Evolutionary conservation across 1,140 invertebrate species (phyloP).

Genomic region (Drosophila fuyamai): DNA sequence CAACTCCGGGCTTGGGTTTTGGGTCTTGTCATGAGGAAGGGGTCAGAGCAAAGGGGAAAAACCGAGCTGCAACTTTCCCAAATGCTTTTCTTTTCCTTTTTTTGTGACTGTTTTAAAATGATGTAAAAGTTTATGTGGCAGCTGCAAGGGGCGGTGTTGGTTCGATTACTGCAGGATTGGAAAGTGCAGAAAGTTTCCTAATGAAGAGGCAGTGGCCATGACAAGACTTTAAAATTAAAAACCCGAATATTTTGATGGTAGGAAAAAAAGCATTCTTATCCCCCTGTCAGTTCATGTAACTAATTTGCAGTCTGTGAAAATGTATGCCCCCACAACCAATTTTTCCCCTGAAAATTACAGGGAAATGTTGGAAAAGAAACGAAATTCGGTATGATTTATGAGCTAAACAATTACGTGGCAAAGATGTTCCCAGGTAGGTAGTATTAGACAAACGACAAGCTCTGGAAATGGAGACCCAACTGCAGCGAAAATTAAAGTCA

Average conservation of each 20-base stretch:
- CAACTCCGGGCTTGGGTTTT: constrained; percentile 10
- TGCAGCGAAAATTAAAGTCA: constrained; percentile 71
- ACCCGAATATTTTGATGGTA: constrained; percentile 1
- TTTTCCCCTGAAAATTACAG: constrained; percentile 60
- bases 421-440: constrained; percentile 73
- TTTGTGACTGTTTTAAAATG: constrained; percentile 34
- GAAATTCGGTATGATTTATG: constrained; percentile 76
- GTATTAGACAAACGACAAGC: constrained; percentile 35
- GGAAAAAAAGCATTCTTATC: constrained; percentile 6
- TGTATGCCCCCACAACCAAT: constrained; percentile 10
- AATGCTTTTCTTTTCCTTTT: constrained; percentile 32
- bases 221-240: constrained; percentile 38
- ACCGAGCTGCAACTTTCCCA: constrained; percentile 53
- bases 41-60: constrained; percentile 6
- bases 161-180: constrained; percentile 9
- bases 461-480: constrained; percentile 44
- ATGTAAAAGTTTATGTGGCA: constrained; percentile 54
- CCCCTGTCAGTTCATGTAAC: constrained; percentile 29
- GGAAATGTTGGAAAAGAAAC: constrained; percentile 57
- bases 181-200: constrained; percentile 28
- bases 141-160: constrained; percentile 9
- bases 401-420: constrained; percentile 70
- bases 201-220: constrained; percentile 40
- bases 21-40: neutral
- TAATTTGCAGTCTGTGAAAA: constrained; percentile 68